These are phyloP conservation scores for Drosophila novamexicana DNA, from an alignment of 1,140 invertebrate species.

Conservation along the genomic window DNA sequence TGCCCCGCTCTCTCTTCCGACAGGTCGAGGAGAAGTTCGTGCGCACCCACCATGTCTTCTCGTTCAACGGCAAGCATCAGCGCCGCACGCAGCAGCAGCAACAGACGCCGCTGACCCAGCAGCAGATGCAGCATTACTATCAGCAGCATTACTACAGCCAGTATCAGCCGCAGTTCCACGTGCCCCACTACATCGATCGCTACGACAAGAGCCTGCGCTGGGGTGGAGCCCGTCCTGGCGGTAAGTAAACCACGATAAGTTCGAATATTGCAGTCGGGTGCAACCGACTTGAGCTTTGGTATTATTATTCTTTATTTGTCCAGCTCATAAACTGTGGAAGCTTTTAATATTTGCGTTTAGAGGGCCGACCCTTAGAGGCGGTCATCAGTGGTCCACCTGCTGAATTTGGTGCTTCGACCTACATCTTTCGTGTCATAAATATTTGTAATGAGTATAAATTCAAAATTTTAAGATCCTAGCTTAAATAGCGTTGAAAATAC, in stretches of 20 bases:
- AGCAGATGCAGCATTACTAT: slow-evolving; percentile 70
- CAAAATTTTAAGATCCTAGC: no score
- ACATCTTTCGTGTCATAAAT: no score
- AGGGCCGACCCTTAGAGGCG: no score
- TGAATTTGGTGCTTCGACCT: no score
- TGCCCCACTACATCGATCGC: slow-evolving; percentile 76
- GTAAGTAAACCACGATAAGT: slow-evolving; percentile 40
- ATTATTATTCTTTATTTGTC: no score
- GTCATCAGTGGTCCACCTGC: no score
- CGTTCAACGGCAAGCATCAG: slow-evolving; percentile 76
- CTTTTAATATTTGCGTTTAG: no score
- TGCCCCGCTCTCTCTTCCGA: slow-evolving; percentile 16
- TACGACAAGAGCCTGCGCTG: slow-evolving; percentile 82
- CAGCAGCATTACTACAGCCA: slow-evolving; percentile 72
- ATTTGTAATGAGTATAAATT: no score
- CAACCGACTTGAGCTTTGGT: no score
- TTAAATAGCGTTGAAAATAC: no score
- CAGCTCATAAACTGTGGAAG: no score
- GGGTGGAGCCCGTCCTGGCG: slow-evolving; percentile 64
- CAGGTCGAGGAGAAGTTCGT: slow-evolving; percentile 83
- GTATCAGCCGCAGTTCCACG: slow-evolving; percentile 75
- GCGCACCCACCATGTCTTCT: slow-evolving; percentile 81
- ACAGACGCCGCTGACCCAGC: slow-evolving; percentile 67
- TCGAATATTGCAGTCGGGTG: background rate
- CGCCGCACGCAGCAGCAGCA: slow-evolving; percentile 75